Percentiles rank a stretch among this genome's conserved stretches.
These are phyloP conservation scores for Meandrusa payeni DNA, from an alignment of 2,888 invertebrate genomes.

Conservation along the genomic window DNA sequence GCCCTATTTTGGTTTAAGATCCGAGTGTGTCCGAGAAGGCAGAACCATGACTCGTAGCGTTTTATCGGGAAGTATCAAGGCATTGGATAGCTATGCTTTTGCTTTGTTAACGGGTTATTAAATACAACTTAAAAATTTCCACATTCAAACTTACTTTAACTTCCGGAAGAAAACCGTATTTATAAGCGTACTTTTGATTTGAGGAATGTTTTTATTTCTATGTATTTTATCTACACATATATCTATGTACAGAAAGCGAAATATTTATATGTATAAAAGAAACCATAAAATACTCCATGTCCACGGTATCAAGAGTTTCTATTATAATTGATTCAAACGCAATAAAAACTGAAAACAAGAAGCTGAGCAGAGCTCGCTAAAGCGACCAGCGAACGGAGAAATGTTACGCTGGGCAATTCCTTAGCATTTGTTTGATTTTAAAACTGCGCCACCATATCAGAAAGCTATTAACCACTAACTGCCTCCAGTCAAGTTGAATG, in stretches of 20 bases:
- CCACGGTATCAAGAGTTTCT: slow-evolving; percentile 7
- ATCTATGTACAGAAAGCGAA: not conserved
- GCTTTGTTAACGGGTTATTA: no score
- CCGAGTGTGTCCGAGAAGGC: no score
- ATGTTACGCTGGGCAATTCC: slow-evolving; percentile 17
- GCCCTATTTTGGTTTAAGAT: no score
- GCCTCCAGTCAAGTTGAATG: slow-evolving; percentile 61
- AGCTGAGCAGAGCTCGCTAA: not conserved
- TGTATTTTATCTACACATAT: no score
- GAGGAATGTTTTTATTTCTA: no score
- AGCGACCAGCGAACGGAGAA: not conserved
- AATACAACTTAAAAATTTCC: no score
- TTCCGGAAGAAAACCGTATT: no score
- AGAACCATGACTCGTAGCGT: no score
- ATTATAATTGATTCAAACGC: slow-evolving; percentile 10
- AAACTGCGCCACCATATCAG: slow-evolving; percentile 45
- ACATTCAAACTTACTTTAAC: no score
- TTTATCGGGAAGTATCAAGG: no score
- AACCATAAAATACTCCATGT: slow-evolving; percentile 12
- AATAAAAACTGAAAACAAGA: slow-evolving; percentile 19
- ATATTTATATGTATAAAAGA: slow-evolving; percentile 1
- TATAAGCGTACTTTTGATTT: no score
- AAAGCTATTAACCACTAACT: slow-evolving; percentile 66
- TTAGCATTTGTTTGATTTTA: slow-evolving; percentile 27
- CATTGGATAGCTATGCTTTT: no score